phyloP scores from a whole-genome alignment of 1,140 invertebrate species.

The Glomeris maerens region DNA sequence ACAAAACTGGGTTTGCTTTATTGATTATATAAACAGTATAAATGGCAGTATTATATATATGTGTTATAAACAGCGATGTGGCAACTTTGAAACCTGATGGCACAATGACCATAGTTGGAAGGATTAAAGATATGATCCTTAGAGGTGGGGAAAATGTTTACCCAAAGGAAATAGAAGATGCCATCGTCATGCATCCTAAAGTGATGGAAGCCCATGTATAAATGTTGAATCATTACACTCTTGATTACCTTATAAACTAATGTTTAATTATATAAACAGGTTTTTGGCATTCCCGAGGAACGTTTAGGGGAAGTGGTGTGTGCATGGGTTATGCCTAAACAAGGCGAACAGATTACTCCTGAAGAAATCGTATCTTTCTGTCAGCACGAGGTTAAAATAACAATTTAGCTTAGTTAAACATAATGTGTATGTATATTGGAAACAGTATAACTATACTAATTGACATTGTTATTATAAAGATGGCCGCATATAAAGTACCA shows the following conservation, averaged over 20 bases:
- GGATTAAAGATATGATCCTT: constrained; percentile 79
- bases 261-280: constrained; percentile 23
- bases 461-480: background rate
- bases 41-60: background rate
- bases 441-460: background rate
- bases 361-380: constrained; percentile 51
- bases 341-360: constrained; percentile 31
- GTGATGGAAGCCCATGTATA: constrained; percentile 59
- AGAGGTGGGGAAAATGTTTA: constrained; percentile 84
- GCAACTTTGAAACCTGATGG: constrained; percentile 59
- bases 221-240: background rate
- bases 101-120: constrained; percentile 61
- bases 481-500: background rate
- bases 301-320: constrained; percentile 73
- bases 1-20: constrained; percentile 63
- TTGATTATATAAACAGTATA: background rate
- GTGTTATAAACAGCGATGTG: constrained; percentile 46
- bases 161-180: constrained; percentile 73
- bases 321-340: constrained; percentile 50
- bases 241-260: background rate
- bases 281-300: constrained; percentile 62
- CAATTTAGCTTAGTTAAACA: constrained; percentile 36
- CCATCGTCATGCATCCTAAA: constrained; percentile 56
- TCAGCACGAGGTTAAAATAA: constrained; percentile 52
- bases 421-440: background rate